These are phyloP conservation scores for Troglohyphantes excavatus DNA, from an alignment of 2,888 invertebrate species.

Conservation along the genomic window DNA sequence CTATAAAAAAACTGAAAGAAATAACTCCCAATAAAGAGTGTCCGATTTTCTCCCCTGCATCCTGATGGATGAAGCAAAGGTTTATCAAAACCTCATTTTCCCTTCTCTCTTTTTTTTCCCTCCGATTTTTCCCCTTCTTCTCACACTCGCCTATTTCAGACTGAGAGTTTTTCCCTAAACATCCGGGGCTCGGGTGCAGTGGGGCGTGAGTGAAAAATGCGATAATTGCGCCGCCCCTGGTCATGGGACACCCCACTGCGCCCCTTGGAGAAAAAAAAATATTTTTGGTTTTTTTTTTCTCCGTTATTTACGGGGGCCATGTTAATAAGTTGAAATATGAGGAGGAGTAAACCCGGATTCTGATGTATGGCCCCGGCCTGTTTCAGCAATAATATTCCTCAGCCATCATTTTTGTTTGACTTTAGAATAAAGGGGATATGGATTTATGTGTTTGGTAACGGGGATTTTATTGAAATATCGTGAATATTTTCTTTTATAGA, in stretches of 20 bases:
- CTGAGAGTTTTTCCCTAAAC: conserved; percentile 31
- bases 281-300: background rate
- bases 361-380: conserved; percentile 24
- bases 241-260: background rate
- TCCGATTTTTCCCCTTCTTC: conserved; percentile 14
- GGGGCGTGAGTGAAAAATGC: conserved; percentile 68
- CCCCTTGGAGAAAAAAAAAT: conserved; percentile 10
- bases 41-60: conserved; percentile 50
- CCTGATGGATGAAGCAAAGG: conserved; percentile 73
- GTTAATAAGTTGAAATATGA: conserved; percentile 55
- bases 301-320: conserved; percentile 34
- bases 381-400: conserved; percentile 13
- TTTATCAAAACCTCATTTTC: conserved; percentile 77
- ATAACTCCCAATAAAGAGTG: conserved; percentile 40
- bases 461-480: conserved; percentile 9
- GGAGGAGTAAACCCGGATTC: background rate
- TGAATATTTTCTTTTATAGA: background rate
- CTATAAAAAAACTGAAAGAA: background rate
- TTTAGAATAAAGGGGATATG: background rate
- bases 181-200: conserved; percentile 36
- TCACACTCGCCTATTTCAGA: conserved; percentile 42
- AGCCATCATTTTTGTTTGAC: conserved; percentile 9
- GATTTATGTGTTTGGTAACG: conserved; percentile 9
- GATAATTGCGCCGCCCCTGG: conserved; percentile 67
- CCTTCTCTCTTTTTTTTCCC: conserved; percentile 11